Evolutionary conservation across 2,888 invertebrate genomes (phyloP), one percentile per base, ranked within the genome.

Genomic region (Cyrtodaria siliqua): DNA sequence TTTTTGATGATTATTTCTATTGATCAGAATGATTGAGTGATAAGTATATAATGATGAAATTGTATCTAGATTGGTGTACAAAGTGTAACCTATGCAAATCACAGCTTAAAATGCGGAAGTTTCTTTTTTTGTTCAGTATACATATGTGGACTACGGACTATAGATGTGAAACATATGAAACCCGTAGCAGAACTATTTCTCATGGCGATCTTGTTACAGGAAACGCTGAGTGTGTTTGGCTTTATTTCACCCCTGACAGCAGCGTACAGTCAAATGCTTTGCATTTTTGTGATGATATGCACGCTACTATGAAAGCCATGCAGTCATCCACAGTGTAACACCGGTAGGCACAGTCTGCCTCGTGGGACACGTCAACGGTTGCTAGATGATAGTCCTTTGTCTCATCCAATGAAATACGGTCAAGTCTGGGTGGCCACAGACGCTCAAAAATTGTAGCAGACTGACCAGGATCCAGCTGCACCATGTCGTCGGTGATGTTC

Each of bases 281-380:
- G 60, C 88, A 88, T 68, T 82, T 84, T 56, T 78, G 67, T 14
- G 72, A 52, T 4, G 85, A 59, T n/a, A 77, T 75, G 57, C 88
- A 88, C 23, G 69, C 62, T 6, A 87, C 52, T 14, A 80, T 63
- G 66, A 88, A 88, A 3, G 84, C 86, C 20, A 75, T 63, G 61
- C 88, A 88, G 27, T 82, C 80, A 14, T 79, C 75, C 1, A 87
- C 79, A n/a, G 79, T 84, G 66, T 84, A 86, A 67, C 88, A 88
- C 18, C 81, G 76, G 79, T 82, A 87, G 18, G 88, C 88, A 60
- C 88, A 88, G 53, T 86, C 86, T 2, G 88, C 86, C 61, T 87
- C 88, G 49, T 84, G 84, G 16, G 81, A 59, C 9, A 86, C 85
- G 55, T 70, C 67, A 61, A 71, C 29, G 42, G 86, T 78, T 68